A percentile compares a stretch with the other conserved stretches of the same genome.
Evolutionary conservation across 2,797 vertebrate species (phyloP).

Genomic region (Bryconaethiops microstoma): DNA sequence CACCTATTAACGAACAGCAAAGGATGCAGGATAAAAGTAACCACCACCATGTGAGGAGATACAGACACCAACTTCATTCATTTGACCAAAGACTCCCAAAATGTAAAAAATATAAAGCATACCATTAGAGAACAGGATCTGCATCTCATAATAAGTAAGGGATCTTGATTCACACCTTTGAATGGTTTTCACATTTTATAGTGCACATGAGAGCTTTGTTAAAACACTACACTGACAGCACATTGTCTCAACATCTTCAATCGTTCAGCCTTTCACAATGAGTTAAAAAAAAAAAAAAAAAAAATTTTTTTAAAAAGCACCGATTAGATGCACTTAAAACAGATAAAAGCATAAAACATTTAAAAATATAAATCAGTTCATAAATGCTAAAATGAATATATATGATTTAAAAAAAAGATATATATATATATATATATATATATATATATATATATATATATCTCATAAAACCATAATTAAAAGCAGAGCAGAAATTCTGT

Average conservation of each 20-base stretch:
- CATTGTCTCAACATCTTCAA: not conserved
- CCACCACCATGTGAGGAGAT: constrained; percentile 40
- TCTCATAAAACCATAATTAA: constrained; percentile 4
- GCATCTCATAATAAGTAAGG: constrained; percentile 41
- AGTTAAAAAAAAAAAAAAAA: too few species aligned
- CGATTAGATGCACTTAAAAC: not conserved
- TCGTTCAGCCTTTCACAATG: not conserved
- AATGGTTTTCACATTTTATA: constrained; percentile 35
- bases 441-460: too few species aligned
- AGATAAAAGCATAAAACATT: constrained; percentile 11
- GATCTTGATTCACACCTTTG: constrained; percentile 32
- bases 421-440: too few species aligned
- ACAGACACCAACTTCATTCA: constrained; percentile 32
- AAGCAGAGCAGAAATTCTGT: not conserved
- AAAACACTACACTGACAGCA: not conserved
- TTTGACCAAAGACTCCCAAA: constrained; percentile 33
- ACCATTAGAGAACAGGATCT: constrained; percentile 44
- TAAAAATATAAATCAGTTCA: constrained; percentile 5
- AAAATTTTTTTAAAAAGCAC: too few species aligned
- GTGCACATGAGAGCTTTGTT: constrained; percentile 16
- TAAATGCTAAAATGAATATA: constrained; percentile 14
- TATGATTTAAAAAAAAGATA: constrained; percentile 30
- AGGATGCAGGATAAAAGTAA: constrained; percentile 22
- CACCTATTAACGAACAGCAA: not conserved
- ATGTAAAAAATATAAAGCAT: constrained; percentile 34